Conservation (phyloP, 2,888 invertebrate genomes). For the Abrostola tripartita region DNA sequence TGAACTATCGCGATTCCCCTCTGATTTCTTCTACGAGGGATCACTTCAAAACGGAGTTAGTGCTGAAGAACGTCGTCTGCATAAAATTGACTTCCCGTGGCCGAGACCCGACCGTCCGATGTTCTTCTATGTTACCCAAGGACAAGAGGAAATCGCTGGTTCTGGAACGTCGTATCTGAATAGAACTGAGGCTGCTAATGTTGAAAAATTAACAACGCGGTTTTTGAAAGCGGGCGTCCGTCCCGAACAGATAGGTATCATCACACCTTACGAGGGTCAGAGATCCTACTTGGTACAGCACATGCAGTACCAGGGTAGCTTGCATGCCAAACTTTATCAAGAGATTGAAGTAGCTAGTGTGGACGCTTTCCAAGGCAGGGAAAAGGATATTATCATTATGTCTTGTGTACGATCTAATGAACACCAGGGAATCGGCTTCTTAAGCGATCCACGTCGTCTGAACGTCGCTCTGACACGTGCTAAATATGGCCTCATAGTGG, state of each 20-base stretch:
- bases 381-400: constrained; percentile 99
- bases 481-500: constrained; percentile 98
- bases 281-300: constrained; percentile 98
- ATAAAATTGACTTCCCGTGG: constrained; percentile 99
- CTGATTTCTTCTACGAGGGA: constrained; percentile 99
- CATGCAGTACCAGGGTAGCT: constrained; percentile 99
- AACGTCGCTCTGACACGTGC: constrained; percentile 99
- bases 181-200: constrained; percentile 99
- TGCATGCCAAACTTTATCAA: constrained; percentile 98
- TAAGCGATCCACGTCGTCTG: constrained; percentile 98
- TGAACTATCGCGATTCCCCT: constrained; percentile 98
- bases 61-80: constrained; percentile 96
- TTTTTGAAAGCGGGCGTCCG: constrained; percentile 98
- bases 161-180: constrained; percentile 99
- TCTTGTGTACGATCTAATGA: constrained; percentile 99
- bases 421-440: constrained; percentile 99
- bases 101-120: constrained; percentile 98
- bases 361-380: constrained; percentile 99
- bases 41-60: constrained; percentile 99
- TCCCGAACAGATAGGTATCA: constrained; percentile 99
- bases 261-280: constrained; percentile 99
- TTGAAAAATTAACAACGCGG: constrained; percentile 98
- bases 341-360: constrained; percentile 99
- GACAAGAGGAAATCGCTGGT: constrained; percentile 99
- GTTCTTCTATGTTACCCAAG: constrained; percentile 99